Evolutionary conservation across 2,888 invertebrate genomes (phyloP), one percentile per base, ranked within the genome.

Genomic region (Drosophila austrosaltans): DNA sequence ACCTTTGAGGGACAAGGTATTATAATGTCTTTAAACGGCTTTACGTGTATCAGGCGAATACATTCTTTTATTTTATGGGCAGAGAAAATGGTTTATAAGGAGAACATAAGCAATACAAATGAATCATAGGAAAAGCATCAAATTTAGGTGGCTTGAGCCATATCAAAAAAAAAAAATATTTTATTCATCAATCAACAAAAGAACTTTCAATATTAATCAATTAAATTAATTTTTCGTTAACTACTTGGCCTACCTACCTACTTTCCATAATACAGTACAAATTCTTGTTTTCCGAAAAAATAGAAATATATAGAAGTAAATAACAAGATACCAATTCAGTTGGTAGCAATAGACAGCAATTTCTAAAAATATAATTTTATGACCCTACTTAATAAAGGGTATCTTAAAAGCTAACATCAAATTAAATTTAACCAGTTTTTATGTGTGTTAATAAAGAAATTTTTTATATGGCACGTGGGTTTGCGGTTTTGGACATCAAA

Each of bases 381-480:
- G 30, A 30, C 5, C 6, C 1, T 30, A 6, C 30, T 30, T 30
- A 30, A 5, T 30, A 30, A 30, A 48, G 48, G 48, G 48, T 48
- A 48, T 48, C 2, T 36, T 36, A 36, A 36, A 25, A 48, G 25
- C 25, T 25, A 48, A 25, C 22, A 10, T 1, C 48, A 1, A 25
- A 8, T 48, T 4, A 10, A 48, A 22, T 2, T 10, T 3, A 6
- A 7, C 10, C 3, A 40, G n/a, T 16, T 48, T 66, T 57, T 36
- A 53, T 36, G 39, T 54, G 74, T 76, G 76, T 76, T 66, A 70
- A 74, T 81, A 81, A 78, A 74, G 64, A 75, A 69, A 78, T 72
- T 69, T 30, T 58, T 53, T 63, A 63, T 57, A 75, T 53, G 69
- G 65, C 57, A 40, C 48, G 48, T 65, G 76, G 62, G 62, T 3